Evolutionary conservation across 2,797 vertebrate genomes (phyloP).

Genomic region (Enteromius thamalakanensis): DNA sequence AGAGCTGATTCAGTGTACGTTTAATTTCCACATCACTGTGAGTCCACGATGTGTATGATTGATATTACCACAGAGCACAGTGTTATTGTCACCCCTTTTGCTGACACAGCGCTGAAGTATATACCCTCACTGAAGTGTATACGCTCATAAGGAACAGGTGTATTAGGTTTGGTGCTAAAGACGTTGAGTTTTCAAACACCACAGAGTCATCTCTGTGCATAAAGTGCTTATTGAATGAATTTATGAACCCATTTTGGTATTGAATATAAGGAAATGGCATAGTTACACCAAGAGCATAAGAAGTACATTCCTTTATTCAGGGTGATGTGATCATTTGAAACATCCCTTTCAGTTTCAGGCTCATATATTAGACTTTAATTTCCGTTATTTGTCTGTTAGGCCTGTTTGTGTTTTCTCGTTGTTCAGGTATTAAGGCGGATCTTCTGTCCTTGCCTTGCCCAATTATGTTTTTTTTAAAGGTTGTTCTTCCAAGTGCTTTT

Average conservation of each 20-base stretch:
- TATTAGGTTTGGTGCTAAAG: background rate
- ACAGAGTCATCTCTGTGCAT: background rate
- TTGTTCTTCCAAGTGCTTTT: conserved; percentile 18
- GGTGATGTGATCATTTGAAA: background rate
- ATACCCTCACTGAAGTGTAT: background rate
- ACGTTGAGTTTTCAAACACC: background rate
- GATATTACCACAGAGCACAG: background rate
- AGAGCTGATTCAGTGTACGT: background rate
- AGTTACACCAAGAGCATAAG: background rate
- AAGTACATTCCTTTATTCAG: background rate
- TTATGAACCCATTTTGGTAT: background rate
- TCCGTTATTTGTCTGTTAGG: background rate
- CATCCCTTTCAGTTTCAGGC: background rate
- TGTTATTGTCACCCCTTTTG: background rate
- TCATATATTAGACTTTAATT: background rate
- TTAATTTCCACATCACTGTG: background rate
- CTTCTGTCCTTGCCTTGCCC: background rate
- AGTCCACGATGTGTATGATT: background rate
- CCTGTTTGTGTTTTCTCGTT: background rate
- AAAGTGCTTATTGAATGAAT: background rate
- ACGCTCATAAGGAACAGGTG: background rate
- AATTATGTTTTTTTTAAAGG: background rate
- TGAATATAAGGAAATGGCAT: background rate
- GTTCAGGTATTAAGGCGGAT: background rate
- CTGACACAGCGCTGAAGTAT: background rate